Base-by-base conservation (phyloP, 2,797 vertebrate species). In the Paedocypris micromegethes region DNA sequence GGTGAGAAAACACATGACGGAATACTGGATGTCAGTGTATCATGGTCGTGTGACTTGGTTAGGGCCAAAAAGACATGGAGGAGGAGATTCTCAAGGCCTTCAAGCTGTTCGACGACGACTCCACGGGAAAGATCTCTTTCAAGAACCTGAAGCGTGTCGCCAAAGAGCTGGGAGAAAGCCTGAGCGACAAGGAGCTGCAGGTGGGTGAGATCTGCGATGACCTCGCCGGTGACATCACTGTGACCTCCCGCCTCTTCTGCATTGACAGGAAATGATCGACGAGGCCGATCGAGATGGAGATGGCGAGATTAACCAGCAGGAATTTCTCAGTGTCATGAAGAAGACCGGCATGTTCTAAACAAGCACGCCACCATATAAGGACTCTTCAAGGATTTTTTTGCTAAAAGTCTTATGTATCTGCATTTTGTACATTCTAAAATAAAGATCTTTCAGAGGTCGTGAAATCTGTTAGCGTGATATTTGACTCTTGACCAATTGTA, bases 81-180 rank as follows among this genome's bases (percentile, higher is more conserved):
- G 93, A 98, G 86, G 97, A 98, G 88, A 94, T 98, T 59, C 42
- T 95, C 77, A 98, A 98, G 81, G 92, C 94, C 58, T 98, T 99
- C 65, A 86, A 92, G 46, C 87, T 99, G 72, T 97, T 98, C 75
- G 96, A 95, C 78, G 94, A 96, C 9, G 94, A 98, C 72, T 82
- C 90, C 69, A 97, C 94, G 0, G 95, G 94, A 38, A 94, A 88
- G 75, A 97, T 98, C 83, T 94, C 94, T 1, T 94, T 97, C 75
- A 96, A 92, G 82, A 97, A 97, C 64, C 87, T 98, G 5, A 98
- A 94, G 77, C 87, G 92, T 71, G 94, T 96, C 60, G 91, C 93
- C 54, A 94, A 94, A 73, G 94, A 98, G 79, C 86, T 97, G 61
- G 94, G 94, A 38, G 96, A 98, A 82, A 97, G 91, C 78, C 83